Evolutionary conservation across 2,888 invertebrate genomes (phyloP), one percentile per base, ranked within the genome.

Genomic region (Willowsia nigromaculata): DNA sequence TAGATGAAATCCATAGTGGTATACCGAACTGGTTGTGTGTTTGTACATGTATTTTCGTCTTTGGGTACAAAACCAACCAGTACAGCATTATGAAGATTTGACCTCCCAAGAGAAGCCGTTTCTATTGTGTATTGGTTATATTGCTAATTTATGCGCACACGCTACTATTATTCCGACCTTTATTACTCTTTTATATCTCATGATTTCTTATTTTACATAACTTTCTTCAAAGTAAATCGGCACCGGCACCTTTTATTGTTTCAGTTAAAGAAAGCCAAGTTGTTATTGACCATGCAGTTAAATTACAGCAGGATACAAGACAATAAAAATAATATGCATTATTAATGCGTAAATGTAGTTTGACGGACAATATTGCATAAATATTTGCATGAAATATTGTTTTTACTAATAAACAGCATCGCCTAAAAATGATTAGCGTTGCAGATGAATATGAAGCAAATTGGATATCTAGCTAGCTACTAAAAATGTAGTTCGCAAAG

Each of bases 61-160:
- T 22, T 37, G 7, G 15, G 15, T 27, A 27, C 9, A 25, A 82
- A 76, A 62, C 43, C 74, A n/a, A 68, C 68, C 74, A 47, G 74
- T 74, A 74, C 47, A 22, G 18, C 4, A n/a, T n/a, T n/a, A n/a
- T n/a, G n/a, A 62, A 47, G 83, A 68, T 22, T 13, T 68, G 65
- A 83, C 83, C 83, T 83, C 83, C 83, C 83, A 83, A 68, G 27
- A 82, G 65, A 68, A 50, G 47, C 47, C n/a, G 13, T 65, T 82
- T 81, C 53, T 68, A 68, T 65, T 9, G 15, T 27, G 13, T 68
- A 13, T n/a, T n/a, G 6, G 13, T 43, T 68, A 43, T 30, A 68
- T 68, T 68, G 47, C 83, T 83, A 83, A 65, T 83, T 83, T 83
- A 83, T 83, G 68, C 83, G 50, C 83, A 83, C 68, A 83, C 68